These are phyloP conservation scores for Drepanosiphum platanoidis DNA, from an alignment of 2,888 invertebrate species.

Conservation along the genomic window DNA sequence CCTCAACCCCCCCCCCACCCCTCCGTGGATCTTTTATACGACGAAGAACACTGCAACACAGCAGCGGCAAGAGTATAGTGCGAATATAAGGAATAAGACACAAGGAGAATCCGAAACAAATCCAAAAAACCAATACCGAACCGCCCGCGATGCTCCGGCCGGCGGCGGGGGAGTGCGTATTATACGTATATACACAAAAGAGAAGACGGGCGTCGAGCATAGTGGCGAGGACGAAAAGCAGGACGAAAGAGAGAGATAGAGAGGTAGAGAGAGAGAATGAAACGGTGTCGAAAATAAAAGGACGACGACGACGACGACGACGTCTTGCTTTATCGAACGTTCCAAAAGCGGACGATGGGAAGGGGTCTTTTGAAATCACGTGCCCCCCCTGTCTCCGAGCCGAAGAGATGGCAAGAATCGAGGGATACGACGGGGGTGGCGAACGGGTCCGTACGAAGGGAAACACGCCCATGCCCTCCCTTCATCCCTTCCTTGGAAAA, in stretches of 20 bases:
- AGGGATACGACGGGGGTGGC: neutral
- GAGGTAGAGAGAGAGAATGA: neutral
- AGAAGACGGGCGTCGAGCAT: too few species aligned
- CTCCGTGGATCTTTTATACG: neutral
- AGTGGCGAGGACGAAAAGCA: neutral
- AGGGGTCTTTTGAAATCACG: conserved; percentile 54
- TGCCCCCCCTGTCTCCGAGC: conserved; percentile 20
- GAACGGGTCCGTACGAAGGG: conserved; percentile 17
- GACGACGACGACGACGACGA: conserved; percentile 39
- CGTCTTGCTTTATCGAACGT: conserved; percentile 61
- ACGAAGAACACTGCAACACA: neutral
- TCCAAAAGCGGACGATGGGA: conserved; percentile 12
- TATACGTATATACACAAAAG: too few species aligned
- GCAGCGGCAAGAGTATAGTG: neutral
- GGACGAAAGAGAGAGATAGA: neutral
- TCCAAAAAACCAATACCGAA: conserved; percentile 30
- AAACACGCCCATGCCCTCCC: conserved; percentile 53
- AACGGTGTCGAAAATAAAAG: conserved; percentile 57
- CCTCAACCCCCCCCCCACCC: neutral
- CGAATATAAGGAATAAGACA: neutral
- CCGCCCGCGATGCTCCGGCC: neutral
- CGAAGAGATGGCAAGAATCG: conserved; percentile 11
- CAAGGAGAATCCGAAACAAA: conserved; percentile 10
- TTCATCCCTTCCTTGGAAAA: neutral
- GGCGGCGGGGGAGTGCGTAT: neutral